Percentiles rank a stretch among this genome's conserved stretches.
Evolutionary conservation across 2,797 vertebrate species (phyloP).

Genomic region (Hypotaenidia philippensis): DNA sequence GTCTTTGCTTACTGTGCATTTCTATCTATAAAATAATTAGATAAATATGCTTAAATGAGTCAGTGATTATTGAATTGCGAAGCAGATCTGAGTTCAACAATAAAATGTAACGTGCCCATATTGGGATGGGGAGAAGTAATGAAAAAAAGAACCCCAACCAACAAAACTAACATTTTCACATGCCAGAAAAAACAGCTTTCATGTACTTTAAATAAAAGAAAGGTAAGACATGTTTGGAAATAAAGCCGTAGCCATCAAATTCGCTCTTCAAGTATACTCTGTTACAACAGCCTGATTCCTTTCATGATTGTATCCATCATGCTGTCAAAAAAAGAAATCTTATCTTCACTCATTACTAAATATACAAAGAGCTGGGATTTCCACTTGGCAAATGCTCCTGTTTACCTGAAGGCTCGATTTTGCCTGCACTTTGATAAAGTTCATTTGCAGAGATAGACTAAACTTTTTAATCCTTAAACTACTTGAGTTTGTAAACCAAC

Average conservation of each 20-base stretch:
- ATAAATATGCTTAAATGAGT: conserved; percentile 32
- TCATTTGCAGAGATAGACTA: conserved; percentile 55
- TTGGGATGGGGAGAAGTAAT: neutral
- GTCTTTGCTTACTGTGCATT: neutral
- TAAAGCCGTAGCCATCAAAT: neutral
- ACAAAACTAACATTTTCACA: conserved; percentile 31
- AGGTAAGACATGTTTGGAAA: conserved; percentile 14
- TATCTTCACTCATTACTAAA: conserved; percentile 75
- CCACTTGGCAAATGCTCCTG: conserved; percentile 75
- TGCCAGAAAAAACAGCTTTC: conserved; percentile 65
- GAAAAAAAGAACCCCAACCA: neutral
- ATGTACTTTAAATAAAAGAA: conserved; percentile 52
- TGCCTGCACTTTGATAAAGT: conserved; percentile 73
- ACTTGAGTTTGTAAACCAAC: neutral
- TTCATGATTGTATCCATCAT: conserved; percentile 71
- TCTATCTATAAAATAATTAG: neutral
- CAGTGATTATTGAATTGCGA: neutral
- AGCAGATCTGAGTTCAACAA: neutral
- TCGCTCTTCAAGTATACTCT: conserved; percentile 40
- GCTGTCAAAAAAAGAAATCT: conserved; percentile 77
- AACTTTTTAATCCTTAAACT: conserved; percentile 52
- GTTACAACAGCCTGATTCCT: conserved; percentile 39
- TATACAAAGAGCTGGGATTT: conserved; percentile 78
- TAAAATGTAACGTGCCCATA: neutral
- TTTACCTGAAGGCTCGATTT: conserved; percentile 76